Conservation (phyloP, 1,140 invertebrate species). For the Cardiocondyla obscurior region DNA sequence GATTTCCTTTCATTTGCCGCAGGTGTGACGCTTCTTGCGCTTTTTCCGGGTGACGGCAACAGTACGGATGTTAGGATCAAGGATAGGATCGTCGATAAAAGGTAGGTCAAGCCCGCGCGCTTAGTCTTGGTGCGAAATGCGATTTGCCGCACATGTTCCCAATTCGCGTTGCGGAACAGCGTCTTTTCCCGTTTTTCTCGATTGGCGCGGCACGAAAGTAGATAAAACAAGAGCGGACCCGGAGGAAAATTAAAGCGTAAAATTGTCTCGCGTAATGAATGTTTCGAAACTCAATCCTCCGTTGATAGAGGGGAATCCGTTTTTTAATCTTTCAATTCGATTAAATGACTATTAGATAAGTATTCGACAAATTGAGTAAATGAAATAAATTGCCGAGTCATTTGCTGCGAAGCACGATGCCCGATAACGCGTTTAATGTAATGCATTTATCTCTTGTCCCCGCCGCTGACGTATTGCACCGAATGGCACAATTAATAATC, state of each 20-base stretch:
- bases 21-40: conserved; percentile 53
- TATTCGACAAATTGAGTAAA: neutral
- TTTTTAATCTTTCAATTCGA: neutral
- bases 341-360: neutral
- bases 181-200: neutral
- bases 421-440: conserved; percentile 4
- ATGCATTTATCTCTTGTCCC: neutral
- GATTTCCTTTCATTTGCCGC: conserved; percentile 48
- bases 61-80: conserved; percentile 35
- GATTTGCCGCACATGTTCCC: conserved; percentile 44
- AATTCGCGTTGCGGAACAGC: conserved; percentile 12
- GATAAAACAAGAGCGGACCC: neutral
- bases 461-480: neutral
- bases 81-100: conserved; percentile 38
- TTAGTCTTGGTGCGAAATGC: conserved; percentile 19
- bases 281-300: neutral
- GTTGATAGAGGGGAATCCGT: neutral
- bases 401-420: neutral
- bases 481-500: conserved; percentile 28
- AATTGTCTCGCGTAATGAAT: neutral
- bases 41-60: conserved; percentile 48
- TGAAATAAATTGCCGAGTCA: neutral
- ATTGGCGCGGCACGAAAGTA: conserved; percentile 1
- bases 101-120: conserved; percentile 40
- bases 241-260: neutral